Conservation (phyloP, 2,888 invertebrate species). For the Pyrochroa serraticornis region DNA sequence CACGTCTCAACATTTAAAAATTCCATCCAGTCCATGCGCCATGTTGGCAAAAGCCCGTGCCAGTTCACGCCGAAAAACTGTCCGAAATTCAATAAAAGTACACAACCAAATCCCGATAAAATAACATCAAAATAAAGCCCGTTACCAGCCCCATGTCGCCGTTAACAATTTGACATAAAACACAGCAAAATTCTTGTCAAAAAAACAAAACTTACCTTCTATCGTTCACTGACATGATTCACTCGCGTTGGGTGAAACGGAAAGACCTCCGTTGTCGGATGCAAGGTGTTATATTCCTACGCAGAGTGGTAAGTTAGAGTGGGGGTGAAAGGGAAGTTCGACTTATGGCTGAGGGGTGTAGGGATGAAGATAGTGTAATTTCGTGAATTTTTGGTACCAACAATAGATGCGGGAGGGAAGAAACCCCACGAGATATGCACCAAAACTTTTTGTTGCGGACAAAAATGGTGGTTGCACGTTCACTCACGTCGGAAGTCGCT, state of each 20-base stretch:
- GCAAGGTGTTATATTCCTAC: constrained; percentile 58
- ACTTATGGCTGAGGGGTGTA: not conserved
- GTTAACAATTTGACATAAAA: constrained; percentile 23
- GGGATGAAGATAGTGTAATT: no score
- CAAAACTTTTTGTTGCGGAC: constrained; percentile 18
- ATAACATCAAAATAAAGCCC: not conserved
- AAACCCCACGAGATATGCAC: not conserved
- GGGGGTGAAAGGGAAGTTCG: not conserved
- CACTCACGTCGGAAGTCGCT: constrained; percentile 22
- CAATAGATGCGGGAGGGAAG: not conserved
- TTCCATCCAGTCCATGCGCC: constrained; percentile 55
- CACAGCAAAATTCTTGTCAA: constrained; percentile 44
- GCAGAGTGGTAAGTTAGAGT: constrained; percentile 38
- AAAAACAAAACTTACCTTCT: constrained; percentile 74
- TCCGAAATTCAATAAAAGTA: constrained; percentile 37
- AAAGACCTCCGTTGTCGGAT: constrained; percentile 60
- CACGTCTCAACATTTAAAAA: constrained; percentile 16
- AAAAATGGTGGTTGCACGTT: constrained; percentile 16
- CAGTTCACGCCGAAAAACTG: constrained; percentile 49
- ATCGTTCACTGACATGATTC: constrained; percentile 83
- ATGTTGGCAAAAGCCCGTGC: constrained; percentile 64
- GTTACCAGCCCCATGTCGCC: not conserved
- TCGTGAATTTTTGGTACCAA: no score
- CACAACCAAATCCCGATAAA: constrained; percentile 25
- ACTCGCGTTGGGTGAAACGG: constrained; percentile 75